A percentile compares a stretch with the other conserved stretches of the same genome.
phyloP scores from a whole-genome alignment of 2,113 vertebrate genomes.

The Lathamus discolor region DNA sequence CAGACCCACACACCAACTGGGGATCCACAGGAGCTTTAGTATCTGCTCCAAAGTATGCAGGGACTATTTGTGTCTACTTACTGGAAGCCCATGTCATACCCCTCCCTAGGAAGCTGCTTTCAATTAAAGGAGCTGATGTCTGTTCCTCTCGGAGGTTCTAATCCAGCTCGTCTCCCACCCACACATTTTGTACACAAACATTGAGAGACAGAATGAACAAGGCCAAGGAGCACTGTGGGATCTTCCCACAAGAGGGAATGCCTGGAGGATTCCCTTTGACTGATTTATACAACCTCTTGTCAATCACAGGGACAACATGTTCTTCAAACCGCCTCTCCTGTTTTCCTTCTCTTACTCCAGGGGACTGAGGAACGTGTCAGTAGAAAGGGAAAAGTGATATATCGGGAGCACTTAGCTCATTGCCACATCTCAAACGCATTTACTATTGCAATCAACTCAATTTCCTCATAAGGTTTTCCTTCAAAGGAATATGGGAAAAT shows the following conservation, averaged over 20 bases:
- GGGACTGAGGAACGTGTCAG: slow-evolving; percentile 40
- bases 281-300: slow-evolving; percentile 67
- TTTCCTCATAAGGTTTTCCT: not conserved
- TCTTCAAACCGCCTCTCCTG: slow-evolving; percentile 63
- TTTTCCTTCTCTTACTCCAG: slow-evolving; percentile 60
- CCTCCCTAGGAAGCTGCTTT: slow-evolving; percentile 72
- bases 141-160: slow-evolving; percentile 71
- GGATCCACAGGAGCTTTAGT: slow-evolving; percentile 30
- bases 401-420: not conserved
- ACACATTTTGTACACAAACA: slow-evolving; percentile 71
- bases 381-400: slow-evolving; percentile 30
- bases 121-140: slow-evolving; percentile 75
- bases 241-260: slow-evolving; percentile 72
- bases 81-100: slow-evolving; percentile 21
- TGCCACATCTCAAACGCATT: slow-evolving; percentile 52
- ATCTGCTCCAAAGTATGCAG: not conserved
- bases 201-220: slow-evolving; percentile 40
- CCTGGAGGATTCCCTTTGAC: slow-evolving; percentile 74
- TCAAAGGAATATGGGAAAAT: slow-evolving; percentile 19
- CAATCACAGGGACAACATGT: slow-evolving; percentile 66
- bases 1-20: slow-evolving; percentile 13
- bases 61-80: slow-evolving; percentile 18
- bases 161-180: slow-evolving; percentile 75
- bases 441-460: slow-evolving; percentile 9
- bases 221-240: slow-evolving; percentile 47